These are phyloP conservation scores for Muricea muricata DNA, from an alignment of 92 coral and sea anemone species.

Conservation along the genomic window DNA sequence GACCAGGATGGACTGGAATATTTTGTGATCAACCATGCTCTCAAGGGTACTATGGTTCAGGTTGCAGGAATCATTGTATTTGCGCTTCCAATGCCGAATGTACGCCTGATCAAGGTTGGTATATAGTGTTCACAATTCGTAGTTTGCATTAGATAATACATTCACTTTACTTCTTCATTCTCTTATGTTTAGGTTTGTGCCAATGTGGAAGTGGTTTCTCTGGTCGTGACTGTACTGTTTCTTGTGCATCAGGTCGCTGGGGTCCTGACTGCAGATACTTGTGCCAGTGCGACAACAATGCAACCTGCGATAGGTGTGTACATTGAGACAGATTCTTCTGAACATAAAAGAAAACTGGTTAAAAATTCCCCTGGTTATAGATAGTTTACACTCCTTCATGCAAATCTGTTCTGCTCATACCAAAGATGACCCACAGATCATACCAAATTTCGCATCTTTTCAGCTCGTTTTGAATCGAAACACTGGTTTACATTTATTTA, in stretches of 20 bases:
- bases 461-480: too few relatives aligned
- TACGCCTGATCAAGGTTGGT: conserved; percentile 74
- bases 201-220: conserved; percentile 79
- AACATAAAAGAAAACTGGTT: too few relatives aligned
- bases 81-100: conserved; percentile 84
- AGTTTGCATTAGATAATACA: too few relatives aligned
- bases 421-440: too few relatives aligned
- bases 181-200: conserved; percentile 54
- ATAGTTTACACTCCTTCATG: too few relatives aligned
- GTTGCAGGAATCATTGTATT: conserved; percentile 67
- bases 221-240: conserved; percentile 65
- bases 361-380: too few relatives aligned
- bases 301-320: conserved; percentile 74
- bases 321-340: too few relatives aligned
- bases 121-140: not conserved
- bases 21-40: conserved; percentile 83
- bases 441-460: too few relatives aligned
- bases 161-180: too few relatives aligned
- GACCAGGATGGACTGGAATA: conserved; percentile 85
- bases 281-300: conserved; percentile 72
- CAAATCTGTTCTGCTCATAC: too few relatives aligned
- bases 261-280: conserved; percentile 70
- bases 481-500: too few relatives aligned
- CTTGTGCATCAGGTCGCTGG: conserved; percentile 73
- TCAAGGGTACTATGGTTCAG: conserved; percentile 75